phyloP scores from a whole-genome alignment of 2,888 invertebrate genomes.

The Tanypteryx hageni region DNA sequence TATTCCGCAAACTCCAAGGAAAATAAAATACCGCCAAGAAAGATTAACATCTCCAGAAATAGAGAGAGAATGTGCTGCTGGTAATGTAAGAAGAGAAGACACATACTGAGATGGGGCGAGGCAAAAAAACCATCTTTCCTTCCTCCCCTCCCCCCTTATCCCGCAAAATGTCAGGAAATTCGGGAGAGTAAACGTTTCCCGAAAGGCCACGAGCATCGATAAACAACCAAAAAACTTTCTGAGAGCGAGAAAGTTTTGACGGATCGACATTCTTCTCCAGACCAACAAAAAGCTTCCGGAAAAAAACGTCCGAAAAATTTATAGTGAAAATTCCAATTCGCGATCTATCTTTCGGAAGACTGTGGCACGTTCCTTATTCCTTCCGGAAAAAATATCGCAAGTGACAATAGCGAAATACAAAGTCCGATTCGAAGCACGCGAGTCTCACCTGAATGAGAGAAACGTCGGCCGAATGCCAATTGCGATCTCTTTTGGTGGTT shows the following conservation, averaged over 20 bases:
- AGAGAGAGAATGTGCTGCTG: not conserved
- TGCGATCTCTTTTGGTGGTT: not conserved
- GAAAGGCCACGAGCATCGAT: slow-evolving; percentile 37
- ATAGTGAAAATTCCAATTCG: slow-evolving; percentile 49
- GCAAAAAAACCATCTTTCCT: not conserved
- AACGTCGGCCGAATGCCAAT: not conserved
- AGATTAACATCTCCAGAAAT: slow-evolving; percentile 25
- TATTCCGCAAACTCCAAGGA: not conserved
- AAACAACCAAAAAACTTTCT: slow-evolving; percentile 40
- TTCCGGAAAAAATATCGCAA: not conserved
- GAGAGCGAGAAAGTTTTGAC: slow-evolving; percentile 39
- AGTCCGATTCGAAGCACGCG: slow-evolving; percentile 15
- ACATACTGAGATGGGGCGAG: not conserved
- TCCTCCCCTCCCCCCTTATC: not conserved
- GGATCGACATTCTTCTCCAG: slow-evolving; percentile 21
- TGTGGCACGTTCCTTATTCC: not conserved
- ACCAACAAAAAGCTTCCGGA: not conserved
- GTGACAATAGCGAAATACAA: not conserved
- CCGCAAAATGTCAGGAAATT: slow-evolving; percentile 20
- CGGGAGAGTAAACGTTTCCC: slow-evolving; percentile 44
- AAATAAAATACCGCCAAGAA: not conserved
- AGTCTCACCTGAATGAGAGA: not conserved
- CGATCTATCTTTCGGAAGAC: not conserved
- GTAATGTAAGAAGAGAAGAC: not conserved
- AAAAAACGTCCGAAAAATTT: slow-evolving; percentile 18